phyloP scores from a whole-genome alignment of 2,888 invertebrate species.

The Andrena minutula region DNA sequence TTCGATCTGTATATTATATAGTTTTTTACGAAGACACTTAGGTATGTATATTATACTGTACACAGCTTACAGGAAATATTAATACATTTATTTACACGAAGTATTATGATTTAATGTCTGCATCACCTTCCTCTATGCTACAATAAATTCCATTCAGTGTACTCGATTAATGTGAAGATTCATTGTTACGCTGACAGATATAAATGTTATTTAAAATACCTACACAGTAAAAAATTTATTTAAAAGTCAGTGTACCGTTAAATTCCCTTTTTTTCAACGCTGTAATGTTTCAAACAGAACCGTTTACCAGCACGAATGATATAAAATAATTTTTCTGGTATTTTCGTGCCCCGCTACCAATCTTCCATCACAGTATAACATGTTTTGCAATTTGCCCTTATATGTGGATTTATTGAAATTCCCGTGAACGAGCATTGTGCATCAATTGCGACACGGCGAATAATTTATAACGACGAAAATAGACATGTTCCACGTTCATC shows the following conservation, averaged over 20 bases:
- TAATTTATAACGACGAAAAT: conserved; percentile 7
- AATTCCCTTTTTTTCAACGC: background rate
- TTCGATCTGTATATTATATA: no score
- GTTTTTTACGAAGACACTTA: no score
- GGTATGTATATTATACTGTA: no score
- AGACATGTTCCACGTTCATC: background rate
- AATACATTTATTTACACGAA: no score
- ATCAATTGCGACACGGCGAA: conserved; percentile 10
- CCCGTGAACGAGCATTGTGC: background rate
- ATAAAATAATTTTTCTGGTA: background rate
- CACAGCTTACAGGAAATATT: no score
- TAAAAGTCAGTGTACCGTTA: background rate
- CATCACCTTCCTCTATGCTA: background rate
- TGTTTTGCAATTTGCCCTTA: conserved; percentile 2
- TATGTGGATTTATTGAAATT: conserved; percentile 16
- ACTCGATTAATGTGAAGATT: background rate
- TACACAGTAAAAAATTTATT: background rate
- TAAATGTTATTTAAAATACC: background rate
- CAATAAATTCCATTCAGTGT: background rate
- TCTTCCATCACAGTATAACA: background rate
- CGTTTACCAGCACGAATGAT: background rate
- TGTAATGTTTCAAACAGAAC: background rate
- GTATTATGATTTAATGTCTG: no score
- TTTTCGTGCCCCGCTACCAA: background rate
- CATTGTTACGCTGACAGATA: background rate